A percentile compares a stretch with the other conserved stretches of the same genome.
Evolutionary conservation across 2,888 invertebrate genomes (phyloP).

Genomic region (Liopterus haemorrhoidalis): DNA sequence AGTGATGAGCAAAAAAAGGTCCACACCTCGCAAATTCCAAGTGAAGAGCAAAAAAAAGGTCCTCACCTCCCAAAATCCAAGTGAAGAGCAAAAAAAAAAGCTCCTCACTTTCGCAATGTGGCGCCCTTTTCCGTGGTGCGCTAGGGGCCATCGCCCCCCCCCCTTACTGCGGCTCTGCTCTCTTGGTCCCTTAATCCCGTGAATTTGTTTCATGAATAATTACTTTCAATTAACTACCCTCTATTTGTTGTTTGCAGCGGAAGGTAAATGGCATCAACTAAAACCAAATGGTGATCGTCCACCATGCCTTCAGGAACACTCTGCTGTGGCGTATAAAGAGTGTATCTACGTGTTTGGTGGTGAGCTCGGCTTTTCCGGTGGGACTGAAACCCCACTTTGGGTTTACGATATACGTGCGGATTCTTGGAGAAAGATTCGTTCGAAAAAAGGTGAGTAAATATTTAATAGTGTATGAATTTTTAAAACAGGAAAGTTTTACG

Average conservation of each 20-base stretch:
- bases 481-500: not conserved
- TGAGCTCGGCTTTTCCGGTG: slow-evolving; percentile 70
- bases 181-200: too few relatives aligned
- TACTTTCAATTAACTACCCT: too few relatives aligned
- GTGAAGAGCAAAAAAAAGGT: too few relatives aligned
- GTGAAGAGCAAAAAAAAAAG: too few relatives aligned
- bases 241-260: slow-evolving; percentile 54
- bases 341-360: slow-evolving; percentile 82
- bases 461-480: slow-evolving; percentile 26
- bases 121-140: too few relatives aligned
- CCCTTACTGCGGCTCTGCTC: too few relatives aligned
- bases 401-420: slow-evolving; percentile 65
- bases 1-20: too few relatives aligned
- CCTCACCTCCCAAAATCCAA: too few relatives aligned
- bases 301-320: slow-evolving; percentile 79
- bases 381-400: slow-evolving; percentile 80
- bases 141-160: too few relatives aligned
- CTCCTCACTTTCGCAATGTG: too few relatives aligned
- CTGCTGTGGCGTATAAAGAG: slow-evolving; percentile 69
- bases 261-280: slow-evolving; percentile 69
- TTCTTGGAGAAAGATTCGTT: slow-evolving; percentile 55
- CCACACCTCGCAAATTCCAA: too few relatives aligned
- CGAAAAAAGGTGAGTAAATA: slow-evolving; percentile 54
- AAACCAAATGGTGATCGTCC: slow-evolving; percentile 64
- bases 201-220: too few relatives aligned